phyloP scores from a whole-genome alignment of 2,888 invertebrate genomes.

The Macrophya annulata region DNA sequence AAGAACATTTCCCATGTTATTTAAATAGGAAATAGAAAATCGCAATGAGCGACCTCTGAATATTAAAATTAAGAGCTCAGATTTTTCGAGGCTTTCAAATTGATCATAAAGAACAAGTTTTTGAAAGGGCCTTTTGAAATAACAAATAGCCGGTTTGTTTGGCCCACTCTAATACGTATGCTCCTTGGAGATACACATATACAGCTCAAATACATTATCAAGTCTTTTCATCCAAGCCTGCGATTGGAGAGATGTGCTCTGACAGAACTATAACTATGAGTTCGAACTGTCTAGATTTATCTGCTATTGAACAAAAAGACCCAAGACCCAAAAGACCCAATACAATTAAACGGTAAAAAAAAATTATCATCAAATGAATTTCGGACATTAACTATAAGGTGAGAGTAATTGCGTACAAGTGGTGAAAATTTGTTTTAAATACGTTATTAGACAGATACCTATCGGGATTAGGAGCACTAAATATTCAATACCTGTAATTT shows the following conservation, averaged over 20 bases:
- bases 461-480: not conserved
- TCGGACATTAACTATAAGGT: not conserved
- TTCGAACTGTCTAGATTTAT: not conserved
- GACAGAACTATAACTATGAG: not conserved
- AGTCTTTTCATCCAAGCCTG: not conserved
- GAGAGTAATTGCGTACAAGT: not conserved
- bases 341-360: not conserved
- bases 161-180: no score
- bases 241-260: not conserved
- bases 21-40: no score
- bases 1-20: no score
- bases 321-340: not conserved
- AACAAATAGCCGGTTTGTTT: no score
- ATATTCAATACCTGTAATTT: slow-evolving; percentile 65
- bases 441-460: not conserved
- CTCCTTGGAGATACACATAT: no score
- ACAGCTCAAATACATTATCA: not conserved
- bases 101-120: no score
- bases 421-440: not conserved
- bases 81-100: no score
- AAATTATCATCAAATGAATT: not conserved
- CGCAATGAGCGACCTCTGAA: no score
- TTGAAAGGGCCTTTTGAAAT: no score
- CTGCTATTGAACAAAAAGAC: not conserved
- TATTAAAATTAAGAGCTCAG: no score